These are phyloP conservation scores for Mallotus villosus DNA, from an alignment of 2,797 vertebrate genomes.

Conservation along the genomic window DNA sequence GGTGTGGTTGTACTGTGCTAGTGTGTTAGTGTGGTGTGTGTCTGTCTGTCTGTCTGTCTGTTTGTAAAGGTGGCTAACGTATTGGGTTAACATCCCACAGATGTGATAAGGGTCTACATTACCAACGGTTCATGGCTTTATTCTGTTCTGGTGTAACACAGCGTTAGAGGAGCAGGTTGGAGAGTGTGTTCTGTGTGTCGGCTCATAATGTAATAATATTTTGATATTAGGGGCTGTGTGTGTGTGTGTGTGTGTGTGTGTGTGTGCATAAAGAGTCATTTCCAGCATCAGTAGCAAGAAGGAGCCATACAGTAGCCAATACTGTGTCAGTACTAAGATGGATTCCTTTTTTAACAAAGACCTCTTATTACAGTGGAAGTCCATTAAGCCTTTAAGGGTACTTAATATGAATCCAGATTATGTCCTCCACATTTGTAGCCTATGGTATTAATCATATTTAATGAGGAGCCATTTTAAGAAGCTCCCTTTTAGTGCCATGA, in stretches of 20 bases:
- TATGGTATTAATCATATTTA: slow-evolving; percentile 68
- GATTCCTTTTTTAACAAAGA: slow-evolving; percentile 11
- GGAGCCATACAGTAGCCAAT: background rate
- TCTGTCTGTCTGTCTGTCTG: background rate
- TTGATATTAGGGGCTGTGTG: slow-evolving; percentile 3
- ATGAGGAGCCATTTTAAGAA: slow-evolving; percentile 57
- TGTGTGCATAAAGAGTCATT: slow-evolving; percentile 1
- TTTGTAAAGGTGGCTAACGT: background rate
- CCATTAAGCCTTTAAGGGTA: background rate
- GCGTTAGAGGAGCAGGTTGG: slow-evolving; percentile 6
- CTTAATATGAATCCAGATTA: slow-evolving; percentile 6
- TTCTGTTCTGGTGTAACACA: slow-evolving; percentile 21
- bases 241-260: slow-evolving; percentile 19
- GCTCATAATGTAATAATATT: slow-evolving; percentile 1
- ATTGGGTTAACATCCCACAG: background rate
- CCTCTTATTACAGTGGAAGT: slow-evolving; percentile 2
- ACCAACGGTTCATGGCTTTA: slow-evolving; percentile 17
- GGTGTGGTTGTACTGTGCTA: background rate
- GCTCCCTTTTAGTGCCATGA: background rate
- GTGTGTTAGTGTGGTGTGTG: background rate
- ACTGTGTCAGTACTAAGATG: background rate
- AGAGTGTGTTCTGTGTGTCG: background rate
- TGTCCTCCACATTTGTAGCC: slow-evolving; percentile 66
- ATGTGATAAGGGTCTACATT: slow-evolving; percentile 14
- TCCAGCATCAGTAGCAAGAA: background rate